These are phyloP conservation scores for Salvelinus alpinus DNA, from an alignment of 2,113 vertebrate genomes.

Conservation along the genomic window DNA sequence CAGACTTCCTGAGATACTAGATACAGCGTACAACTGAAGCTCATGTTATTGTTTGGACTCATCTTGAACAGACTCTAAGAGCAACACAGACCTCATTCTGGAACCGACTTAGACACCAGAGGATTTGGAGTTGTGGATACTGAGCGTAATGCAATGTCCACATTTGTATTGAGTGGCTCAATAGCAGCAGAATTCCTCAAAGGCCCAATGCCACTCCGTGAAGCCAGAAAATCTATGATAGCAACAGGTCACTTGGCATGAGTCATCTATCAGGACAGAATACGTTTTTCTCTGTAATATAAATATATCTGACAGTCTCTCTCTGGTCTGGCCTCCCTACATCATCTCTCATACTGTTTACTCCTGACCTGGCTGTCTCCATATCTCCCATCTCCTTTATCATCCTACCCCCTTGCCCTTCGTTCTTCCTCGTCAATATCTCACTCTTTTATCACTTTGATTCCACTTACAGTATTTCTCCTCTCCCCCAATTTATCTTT, in stretches of 20 bases:
- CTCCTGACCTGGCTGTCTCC: neutral
- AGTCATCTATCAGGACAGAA: no score
- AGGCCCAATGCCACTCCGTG: neutral
- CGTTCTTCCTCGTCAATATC: neutral
- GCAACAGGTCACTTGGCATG: no score
- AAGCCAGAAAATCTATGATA: no score
- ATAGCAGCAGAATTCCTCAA: conserved; percentile 17
- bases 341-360: neutral
- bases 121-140: conserved; percentile 21
- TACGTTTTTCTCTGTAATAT: no score
- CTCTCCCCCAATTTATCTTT: neutral
- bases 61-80: conserved; percentile 20
- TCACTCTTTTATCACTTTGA: neutral
- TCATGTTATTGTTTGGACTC: conserved; percentile 50
- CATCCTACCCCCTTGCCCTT: neutral
- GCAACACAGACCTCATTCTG: conserved; percentile 10
- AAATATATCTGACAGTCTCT: no score
- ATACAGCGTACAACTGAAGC: conserved; percentile 40
- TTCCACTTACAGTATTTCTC: neutral
- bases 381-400: neutral
- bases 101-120: conserved; percentile 14
- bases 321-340: neutral
- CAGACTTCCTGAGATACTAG: conserved; percentile 22
- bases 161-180: conserved; percentile 9
- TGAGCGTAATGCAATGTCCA: conserved; percentile 17